Percentiles rank a stretch among this genome's conserved stretches.
Evolutionary conservation across 2,797 vertebrate genomes (phyloP).

Genomic region (Brotula barbata): DNA sequence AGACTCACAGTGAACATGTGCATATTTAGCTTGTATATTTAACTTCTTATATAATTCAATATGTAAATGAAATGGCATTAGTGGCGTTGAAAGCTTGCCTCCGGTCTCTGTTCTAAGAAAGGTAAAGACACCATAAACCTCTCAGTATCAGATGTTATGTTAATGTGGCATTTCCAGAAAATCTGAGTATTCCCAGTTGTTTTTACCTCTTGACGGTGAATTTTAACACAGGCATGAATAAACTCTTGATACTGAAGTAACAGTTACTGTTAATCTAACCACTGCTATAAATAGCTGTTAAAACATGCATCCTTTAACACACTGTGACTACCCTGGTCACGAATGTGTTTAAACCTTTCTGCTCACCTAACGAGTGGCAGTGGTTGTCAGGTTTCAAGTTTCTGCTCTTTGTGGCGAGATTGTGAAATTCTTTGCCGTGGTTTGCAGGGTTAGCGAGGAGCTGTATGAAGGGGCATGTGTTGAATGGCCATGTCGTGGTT

Average conservation of each 20-base stretch:
- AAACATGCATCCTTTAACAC: slow-evolving; percentile 54
- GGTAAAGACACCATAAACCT: too few species aligned
- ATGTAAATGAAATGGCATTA: too few species aligned
- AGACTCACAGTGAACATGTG: too few species aligned
- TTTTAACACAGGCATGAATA: slow-evolving; percentile 13
- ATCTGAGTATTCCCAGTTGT: background rate
- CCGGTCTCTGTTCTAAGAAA: too few species aligned
- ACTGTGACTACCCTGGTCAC: slow-evolving; percentile 25
- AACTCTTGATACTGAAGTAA: slow-evolving; percentile 23
- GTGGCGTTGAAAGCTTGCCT: too few species aligned
- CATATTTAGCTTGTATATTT: too few species aligned
- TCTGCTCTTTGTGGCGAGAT: slow-evolving; percentile 62
- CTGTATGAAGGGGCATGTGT: slow-evolving; percentile 56
- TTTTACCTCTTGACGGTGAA: background rate
- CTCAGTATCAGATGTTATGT: too few species aligned
- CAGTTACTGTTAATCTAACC: slow-evolving; percentile 21
- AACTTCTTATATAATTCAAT: too few species aligned
- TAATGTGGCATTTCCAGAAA: too few species aligned
- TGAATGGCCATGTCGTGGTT: slow-evolving; percentile 65
- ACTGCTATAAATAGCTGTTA: slow-evolving; percentile 41
- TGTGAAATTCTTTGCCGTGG: slow-evolving; percentile 74
- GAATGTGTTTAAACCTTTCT: slow-evolving; percentile 30
- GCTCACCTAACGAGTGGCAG: slow-evolving; percentile 66
- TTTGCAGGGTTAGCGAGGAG: slow-evolving; percentile 51
- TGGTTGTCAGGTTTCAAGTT: slow-evolving; percentile 64